Conservation (phyloP, 2,113 vertebrate genomes). For the Cheilinus undulatus region DNA sequence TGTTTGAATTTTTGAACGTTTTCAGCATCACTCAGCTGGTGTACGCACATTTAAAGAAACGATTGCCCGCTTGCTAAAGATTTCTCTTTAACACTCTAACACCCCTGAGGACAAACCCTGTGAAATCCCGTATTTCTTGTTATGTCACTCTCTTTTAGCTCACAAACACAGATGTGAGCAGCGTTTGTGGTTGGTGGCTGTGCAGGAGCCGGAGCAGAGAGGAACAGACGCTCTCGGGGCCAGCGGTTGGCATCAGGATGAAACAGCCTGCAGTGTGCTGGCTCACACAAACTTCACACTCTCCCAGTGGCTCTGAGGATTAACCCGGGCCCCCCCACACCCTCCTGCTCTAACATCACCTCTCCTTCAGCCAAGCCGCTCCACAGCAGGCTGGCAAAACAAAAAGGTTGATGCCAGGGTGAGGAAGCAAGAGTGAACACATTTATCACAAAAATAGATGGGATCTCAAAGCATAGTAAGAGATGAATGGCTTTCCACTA, state of each 20-base stretch:
- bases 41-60: conserved; percentile 30
- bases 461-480: not conserved
- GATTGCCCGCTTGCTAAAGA: conserved; percentile 1
- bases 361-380: conserved; percentile 7
- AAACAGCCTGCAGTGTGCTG: conserved; percentile 34
- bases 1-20: not conserved
- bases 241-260: conserved; percentile 37
- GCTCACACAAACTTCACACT: conserved; percentile 29
- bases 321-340: conserved; percentile 26
- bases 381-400: conserved; percentile 1
- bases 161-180: conserved; percentile 9
- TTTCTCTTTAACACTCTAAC: conserved; percentile 9
- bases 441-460: conserved; percentile 8
- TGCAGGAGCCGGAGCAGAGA: conserved; percentile 4
- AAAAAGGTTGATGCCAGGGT: conserved; percentile 6
- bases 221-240: conserved; percentile 25
- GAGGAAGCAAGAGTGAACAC: not conserved
- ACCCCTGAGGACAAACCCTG: conserved; percentile 2
- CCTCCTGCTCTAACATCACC: conserved; percentile 17
- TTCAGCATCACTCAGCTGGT: not conserved
- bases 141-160: not conserved
- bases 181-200: conserved; percentile 8
- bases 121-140: not conserved
- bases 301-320: conserved; percentile 36
- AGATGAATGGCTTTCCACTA: not conserved